Conservation (phyloP, 37 sponge, comb jelly and placozoan genomes). For the Lycopodina hypogea region DNA sequence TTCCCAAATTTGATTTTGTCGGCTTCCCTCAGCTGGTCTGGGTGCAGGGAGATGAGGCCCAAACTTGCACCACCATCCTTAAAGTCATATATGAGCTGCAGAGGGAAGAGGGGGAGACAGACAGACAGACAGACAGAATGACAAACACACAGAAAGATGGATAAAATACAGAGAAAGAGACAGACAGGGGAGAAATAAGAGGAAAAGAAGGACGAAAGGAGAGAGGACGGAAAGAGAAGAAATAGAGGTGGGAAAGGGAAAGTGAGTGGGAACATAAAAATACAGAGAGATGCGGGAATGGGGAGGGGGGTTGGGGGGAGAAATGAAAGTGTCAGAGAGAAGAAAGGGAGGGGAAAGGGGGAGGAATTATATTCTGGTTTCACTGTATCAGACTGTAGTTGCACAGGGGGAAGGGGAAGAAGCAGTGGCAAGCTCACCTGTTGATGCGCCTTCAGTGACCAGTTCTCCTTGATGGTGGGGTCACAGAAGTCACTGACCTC, state of each 20-base stretch:
- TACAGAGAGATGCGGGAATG: too few relatives aligned
- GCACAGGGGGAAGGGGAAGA: too few relatives aligned
- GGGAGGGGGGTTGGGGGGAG: background rate
- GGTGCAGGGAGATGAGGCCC: constrained; percentile 60
- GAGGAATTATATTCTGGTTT: too few relatives aligned
- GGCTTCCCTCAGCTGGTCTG: constrained; percentile 51
- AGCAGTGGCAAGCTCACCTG: constrained; percentile 29
- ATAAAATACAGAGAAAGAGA: background rate
- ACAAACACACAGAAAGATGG: background rate
- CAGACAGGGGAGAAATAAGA: background rate
- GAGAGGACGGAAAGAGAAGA: background rate
- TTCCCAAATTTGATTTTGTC: constrained; percentile 31
- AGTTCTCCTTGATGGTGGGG: constrained; percentile 63
- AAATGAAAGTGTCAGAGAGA: too few relatives aligned
- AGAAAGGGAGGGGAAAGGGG: too few relatives aligned
- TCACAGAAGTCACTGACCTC: constrained; percentile 78
- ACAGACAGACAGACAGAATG: background rate
- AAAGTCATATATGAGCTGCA: constrained; percentile 69
- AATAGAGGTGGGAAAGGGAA: background rate
- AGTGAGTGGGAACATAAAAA: background rate
- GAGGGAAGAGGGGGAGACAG: background rate
- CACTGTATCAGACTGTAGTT: too few relatives aligned
- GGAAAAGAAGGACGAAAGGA: background rate
- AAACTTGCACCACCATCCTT: constrained; percentile 53
- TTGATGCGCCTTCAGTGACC: constrained; percentile 63